Evolutionary conservation across 2,888 invertebrate species (phyloP).

Genomic region (Zeuzera pyrina): DNA sequence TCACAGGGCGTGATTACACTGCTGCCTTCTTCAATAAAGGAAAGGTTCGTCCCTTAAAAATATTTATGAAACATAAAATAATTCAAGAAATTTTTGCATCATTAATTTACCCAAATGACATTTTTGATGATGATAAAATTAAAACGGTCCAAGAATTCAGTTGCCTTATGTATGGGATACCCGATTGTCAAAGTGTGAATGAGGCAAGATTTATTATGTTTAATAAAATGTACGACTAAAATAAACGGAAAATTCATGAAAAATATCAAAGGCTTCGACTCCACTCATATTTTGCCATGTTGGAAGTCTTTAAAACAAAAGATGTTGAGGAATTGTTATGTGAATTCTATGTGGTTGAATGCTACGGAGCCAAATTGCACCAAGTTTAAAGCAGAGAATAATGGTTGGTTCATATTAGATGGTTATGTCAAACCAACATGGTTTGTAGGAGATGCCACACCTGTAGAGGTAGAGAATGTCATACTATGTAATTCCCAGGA

Average conservation of each 20-base stretch:
- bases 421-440: too few relatives aligned
- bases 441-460: too few relatives aligned
- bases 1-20: neutral
- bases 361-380: constrained; percentile 19
- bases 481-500: too few relatives aligned
- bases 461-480: too few relatives aligned
- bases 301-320: constrained; percentile 17
- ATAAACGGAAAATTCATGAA: too few relatives aligned
- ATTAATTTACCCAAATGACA: neutral
- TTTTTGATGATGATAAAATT: neutral
- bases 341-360: constrained; percentile 25
- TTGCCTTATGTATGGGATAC: neutral
- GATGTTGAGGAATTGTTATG: constrained; percentile 20
- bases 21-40: constrained; percentile 1
- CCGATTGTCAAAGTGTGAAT: neutral
- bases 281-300: constrained; percentile 11
- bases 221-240: neutral
- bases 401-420: constrained; percentile 12
- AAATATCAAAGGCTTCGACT: too few relatives aligned
- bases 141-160: neutral
- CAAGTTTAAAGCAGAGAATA: constrained; percentile 15
- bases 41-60: neutral
- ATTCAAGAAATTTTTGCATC: neutral
- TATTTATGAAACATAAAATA: neutral
- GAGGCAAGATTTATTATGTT: neutral